Conservation (phyloP, 2,888 invertebrate species). For the Agrotis puta region DNA sequence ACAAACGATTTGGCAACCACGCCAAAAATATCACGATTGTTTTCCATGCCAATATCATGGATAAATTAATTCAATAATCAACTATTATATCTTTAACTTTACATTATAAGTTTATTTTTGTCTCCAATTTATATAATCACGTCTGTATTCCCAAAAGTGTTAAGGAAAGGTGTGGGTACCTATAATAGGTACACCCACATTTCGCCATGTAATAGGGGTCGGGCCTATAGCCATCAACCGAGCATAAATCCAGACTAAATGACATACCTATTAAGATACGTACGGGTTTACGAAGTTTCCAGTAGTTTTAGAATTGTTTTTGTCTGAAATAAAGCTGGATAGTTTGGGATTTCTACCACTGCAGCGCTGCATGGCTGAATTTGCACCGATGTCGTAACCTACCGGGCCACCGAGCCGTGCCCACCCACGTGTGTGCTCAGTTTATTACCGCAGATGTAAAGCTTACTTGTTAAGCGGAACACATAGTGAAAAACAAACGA, state of each 20-base stretch:
- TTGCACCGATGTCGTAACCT: conserved; percentile 74
- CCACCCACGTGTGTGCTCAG: conserved; percentile 68
- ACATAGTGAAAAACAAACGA: conserved; percentile 57
- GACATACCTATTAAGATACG: not conserved
- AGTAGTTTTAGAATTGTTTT: conserved; percentile 21
- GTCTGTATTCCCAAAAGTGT: not conserved
- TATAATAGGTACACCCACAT: not conserved
- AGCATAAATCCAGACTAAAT: not conserved
- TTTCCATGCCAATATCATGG: conserved; percentile 56
- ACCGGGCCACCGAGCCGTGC: conserved; percentile 44
- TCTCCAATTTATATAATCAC: not conserved
- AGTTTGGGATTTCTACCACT: conserved; percentile 56
- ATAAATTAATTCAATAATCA: conserved; percentile 61
- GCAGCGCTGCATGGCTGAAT: conserved; percentile 67
- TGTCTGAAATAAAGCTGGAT: conserved; percentile 45
- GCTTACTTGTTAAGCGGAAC: conserved; percentile 69
- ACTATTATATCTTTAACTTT: conserved; percentile 48
- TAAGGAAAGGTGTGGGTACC: not conserved
- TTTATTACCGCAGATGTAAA: conserved; percentile 71
- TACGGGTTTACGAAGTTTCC: conserved; percentile 11
- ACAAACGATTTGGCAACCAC: conserved; percentile 65
- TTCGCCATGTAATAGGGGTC: not conserved
- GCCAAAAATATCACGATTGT: conserved; percentile 64
- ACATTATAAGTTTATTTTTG: not conserved
- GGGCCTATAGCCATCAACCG: not conserved